Percentiles rank a stretch among this genome's conserved stretches.
These are phyloP conservation scores for Drosophila anomalipes DNA, from an alignment of 2,888 invertebrate genomes.

Conservation along the genomic window DNA sequence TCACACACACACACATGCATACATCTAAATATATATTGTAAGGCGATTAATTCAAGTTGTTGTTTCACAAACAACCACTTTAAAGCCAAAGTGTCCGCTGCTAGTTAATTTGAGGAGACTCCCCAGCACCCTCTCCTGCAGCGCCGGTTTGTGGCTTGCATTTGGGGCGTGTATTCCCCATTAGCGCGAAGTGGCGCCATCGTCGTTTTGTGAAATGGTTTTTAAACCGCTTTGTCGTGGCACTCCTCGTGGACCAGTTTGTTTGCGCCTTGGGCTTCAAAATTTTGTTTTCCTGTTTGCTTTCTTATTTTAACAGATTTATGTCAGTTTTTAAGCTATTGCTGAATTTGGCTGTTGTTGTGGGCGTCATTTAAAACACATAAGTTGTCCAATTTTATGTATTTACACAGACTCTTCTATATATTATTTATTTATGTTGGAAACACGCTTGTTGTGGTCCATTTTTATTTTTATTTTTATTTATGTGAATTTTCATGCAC, in stretches of 20 bases:
- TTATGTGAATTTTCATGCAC: constrained; percentile 36
- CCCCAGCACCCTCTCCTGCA: constrained; percentile 68
- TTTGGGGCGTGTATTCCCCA: constrained; percentile 47
- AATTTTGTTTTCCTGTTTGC: constrained; percentile 10
- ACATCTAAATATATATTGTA: neutral
- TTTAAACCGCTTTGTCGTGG: constrained; percentile 33
- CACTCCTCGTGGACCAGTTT: constrained; percentile 39
- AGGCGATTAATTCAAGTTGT: constrained; percentile 7
- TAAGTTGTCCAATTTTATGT: constrained; percentile 10
- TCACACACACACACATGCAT: constrained; percentile 1
- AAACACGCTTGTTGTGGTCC: constrained; percentile 26
- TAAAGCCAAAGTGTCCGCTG: constrained; percentile 57
- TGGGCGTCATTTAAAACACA: constrained; percentile 23
- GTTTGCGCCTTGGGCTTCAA: constrained; percentile 6
- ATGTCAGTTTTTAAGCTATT: constrained; percentile 34
- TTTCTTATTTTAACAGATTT: constrained; percentile 42
- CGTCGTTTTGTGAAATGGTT: constrained; percentile 33
- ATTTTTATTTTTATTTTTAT: constrained; percentile 36
- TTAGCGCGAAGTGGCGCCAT: constrained; percentile 39
- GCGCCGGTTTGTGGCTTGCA: constrained; percentile 53
- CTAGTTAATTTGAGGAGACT: constrained; percentile 74
- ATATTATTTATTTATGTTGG: constrained; percentile 9
- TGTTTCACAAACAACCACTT: constrained; percentile 25
- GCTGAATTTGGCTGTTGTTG: constrained; percentile 3
- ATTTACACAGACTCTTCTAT: neutral